Conservation (phyloP, 2,113 vertebrate genomes). For the Spilogale gracilis region DNA sequence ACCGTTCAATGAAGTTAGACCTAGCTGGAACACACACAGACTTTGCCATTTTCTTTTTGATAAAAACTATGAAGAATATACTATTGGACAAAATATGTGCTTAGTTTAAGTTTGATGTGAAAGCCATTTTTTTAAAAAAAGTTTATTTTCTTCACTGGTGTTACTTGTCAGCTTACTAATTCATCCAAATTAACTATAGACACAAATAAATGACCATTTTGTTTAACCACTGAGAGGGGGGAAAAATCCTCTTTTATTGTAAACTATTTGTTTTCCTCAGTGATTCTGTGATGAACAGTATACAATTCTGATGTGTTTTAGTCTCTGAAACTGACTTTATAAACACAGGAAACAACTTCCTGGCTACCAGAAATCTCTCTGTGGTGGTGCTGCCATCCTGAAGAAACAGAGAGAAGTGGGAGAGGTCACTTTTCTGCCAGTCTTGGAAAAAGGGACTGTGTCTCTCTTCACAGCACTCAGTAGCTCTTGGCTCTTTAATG, state of each 20-base stretch:
- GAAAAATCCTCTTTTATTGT: neutral
- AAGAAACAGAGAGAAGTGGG: fast-evolving
- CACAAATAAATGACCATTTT: neutral
- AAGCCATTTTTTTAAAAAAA: neutral
- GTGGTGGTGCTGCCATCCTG: neutral
- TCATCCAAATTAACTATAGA: neutral
- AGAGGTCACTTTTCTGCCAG: neutral
- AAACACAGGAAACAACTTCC: constrained; percentile 5
- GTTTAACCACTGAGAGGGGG: neutral
- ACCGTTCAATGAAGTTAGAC: neutral
- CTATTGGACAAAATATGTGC: neutral
- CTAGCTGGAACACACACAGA: neutral
- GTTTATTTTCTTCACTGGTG: neutral
- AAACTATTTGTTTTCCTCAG: constrained; percentile 37
- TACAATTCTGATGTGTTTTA: neutral
- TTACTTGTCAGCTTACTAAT: neutral
- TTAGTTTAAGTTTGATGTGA: neutral
- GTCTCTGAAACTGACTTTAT: neutral
- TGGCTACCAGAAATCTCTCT: constrained; percentile 25
- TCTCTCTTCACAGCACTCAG: constrained; percentile 32
- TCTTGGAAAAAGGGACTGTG: neutral
- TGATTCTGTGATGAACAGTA: constrained; percentile 28
- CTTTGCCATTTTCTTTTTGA: neutral
- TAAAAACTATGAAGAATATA: neutral
- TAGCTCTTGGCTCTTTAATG: neutral